Base-by-base conservation (phyloP, 92 coral and sea anemone genomes). In the Scolanthus callimorphus region DNA sequence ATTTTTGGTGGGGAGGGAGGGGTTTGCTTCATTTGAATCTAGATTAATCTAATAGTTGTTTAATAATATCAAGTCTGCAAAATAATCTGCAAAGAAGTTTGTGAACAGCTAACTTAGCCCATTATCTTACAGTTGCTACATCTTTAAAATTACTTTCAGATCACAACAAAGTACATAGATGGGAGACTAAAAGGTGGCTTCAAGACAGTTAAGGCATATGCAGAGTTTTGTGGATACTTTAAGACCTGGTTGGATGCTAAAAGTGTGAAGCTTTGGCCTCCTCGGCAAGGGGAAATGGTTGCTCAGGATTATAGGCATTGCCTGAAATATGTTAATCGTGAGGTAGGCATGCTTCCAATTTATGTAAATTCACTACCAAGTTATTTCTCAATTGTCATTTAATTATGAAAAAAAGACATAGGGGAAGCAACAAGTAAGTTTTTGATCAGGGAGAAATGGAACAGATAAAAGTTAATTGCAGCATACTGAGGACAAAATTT, bases 161-260 rank as follows among this genome's bases (percentile, higher is more conserved):
- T 94, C 41, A 94, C 99, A 17, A 96, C 99, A 51, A 94, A 85
- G 92, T 94, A 94, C 77, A 94, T 94, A 23, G 99, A 94, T 56
- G 99, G 99, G 1, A 88, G 80, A 38, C 70, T 94, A 29, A 94
- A 88, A 74, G 99, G 99, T 15, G 96, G 99, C 44, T 94, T 94
- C 43, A 88, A 84, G 69, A 94, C 99, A 13, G 99, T 94, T 25
- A 90, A 94, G 65, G 99, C 99, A 45, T 94, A 94, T 78, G 99
- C 99, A 9, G 99, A 90, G 44, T 94, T 94, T 53, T 94, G 99
- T 85, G 99, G 99, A 21, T 85, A 89, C 62, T 94, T 94, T 72
- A 94, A 94, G 62, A 94, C 82, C 65, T 94, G 99, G 99, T 67
- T 94, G 31, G 99, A 94, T 78, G 96, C 91, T 13, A 94, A 89